Evolutionary conservation across 2,797 vertebrate species (phyloP).

Genomic region (Enteromius paludinosus): DNA sequence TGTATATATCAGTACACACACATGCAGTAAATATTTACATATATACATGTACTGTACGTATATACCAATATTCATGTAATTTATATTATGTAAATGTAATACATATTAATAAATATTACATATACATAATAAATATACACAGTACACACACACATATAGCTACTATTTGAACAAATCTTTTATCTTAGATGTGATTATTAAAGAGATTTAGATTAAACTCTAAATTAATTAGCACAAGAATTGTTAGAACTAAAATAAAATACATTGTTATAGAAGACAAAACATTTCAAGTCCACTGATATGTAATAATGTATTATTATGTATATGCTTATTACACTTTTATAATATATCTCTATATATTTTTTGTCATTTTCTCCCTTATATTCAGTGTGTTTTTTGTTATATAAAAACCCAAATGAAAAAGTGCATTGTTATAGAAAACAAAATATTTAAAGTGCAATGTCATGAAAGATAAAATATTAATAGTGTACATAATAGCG

Average conservation of each 20-base stretch:
- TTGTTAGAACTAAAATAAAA: neutral
- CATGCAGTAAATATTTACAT: too few relatives aligned
- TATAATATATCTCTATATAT: neutral
- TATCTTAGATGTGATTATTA: too few relatives aligned
- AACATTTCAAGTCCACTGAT: constrained; percentile 3
- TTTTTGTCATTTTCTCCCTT: neutral
- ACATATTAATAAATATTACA: too few relatives aligned
- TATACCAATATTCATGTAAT: too few relatives aligned
- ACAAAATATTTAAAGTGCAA: constrained; percentile 22
- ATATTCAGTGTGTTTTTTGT: neutral
- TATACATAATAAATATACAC: too few relatives aligned
- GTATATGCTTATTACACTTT: neutral
- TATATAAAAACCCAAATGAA: neutral
- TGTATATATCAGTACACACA: too few relatives aligned
- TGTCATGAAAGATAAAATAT: constrained; percentile 11
- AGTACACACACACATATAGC: too few relatives aligned
- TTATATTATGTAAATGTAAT: too few relatives aligned
- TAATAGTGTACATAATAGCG: neutral
- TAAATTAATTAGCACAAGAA: neutral
- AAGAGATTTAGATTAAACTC: neutral
- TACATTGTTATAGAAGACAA: neutral
- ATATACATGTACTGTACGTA: too few relatives aligned
- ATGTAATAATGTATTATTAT: neutral
- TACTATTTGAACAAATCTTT: too few relatives aligned
- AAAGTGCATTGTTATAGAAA: neutral